These are phyloP conservation scores for Pherbina coryleti DNA, from an alignment of 2,888 invertebrate species.

Conservation along the genomic window DNA sequence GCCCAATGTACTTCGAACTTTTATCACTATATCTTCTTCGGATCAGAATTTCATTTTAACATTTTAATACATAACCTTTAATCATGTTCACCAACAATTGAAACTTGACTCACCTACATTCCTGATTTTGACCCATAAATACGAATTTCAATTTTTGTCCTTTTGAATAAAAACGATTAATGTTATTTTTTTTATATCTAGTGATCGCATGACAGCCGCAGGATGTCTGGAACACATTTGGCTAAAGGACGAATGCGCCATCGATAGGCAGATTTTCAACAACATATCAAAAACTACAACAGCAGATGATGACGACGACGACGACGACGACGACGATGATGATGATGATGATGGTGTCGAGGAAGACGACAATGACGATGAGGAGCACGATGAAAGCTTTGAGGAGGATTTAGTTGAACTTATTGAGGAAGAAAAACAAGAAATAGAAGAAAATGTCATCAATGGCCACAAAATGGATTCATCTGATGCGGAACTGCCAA, in stretches of 20 bases:
- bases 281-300: conserved; percentile 57
- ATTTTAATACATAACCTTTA: too few species aligned
- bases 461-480: conserved; percentile 52
- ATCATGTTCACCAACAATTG: neutral
- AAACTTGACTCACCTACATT: too few species aligned
- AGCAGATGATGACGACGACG: conserved; percentile 55
- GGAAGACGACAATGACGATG: conserved; percentile 39
- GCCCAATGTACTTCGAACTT: too few species aligned
- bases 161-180: neutral
- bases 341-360: conserved; percentile 44
- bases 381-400: conserved; percentile 34
- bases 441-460: conserved; percentile 39
- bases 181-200: conserved; percentile 69
- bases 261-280: conserved; percentile 70
- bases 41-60: too few species aligned
- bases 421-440: conserved; percentile 33
- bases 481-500: conserved; percentile 39
- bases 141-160: too few species aligned
- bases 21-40: too few species aligned
- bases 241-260: conserved; percentile 78
- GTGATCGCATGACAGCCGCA: conserved; percentile 88
- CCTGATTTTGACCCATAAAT: too few species aligned
- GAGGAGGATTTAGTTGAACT: conserved; percentile 25
- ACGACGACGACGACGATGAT: conserved; percentile 51
- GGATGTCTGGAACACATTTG: conserved; percentile 93